Percentiles rank a stretch among this genome's conserved stretches.
phyloP scores from a whole-genome alignment of 2,888 invertebrate species.

The Ctenicera cuprea region DNA sequence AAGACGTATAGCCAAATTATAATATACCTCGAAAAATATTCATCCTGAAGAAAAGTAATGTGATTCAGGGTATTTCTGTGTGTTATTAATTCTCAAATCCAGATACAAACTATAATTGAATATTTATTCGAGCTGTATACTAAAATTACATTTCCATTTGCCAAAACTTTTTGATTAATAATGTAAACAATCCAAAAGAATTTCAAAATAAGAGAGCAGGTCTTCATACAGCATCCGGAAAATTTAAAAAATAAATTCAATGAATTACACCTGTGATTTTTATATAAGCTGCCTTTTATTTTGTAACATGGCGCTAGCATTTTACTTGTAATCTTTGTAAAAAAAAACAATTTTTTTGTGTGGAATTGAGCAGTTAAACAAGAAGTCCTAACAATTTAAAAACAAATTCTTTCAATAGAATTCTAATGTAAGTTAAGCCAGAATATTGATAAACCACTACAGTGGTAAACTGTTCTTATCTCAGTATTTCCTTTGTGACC shows the following conservation, averaged over 20 bases:
- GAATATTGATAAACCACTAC: slow-evolving; percentile 18
- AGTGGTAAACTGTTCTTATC: slow-evolving; percentile 40
- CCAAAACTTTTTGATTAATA: slow-evolving; percentile 10
- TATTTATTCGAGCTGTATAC: slow-evolving; percentile 26
- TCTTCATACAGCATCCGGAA: too few relatives aligned
- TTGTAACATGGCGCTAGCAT: slow-evolving; percentile 15
- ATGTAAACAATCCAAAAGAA: not conserved
- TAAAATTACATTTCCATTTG: slow-evolving; percentile 16
- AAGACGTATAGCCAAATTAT: slow-evolving; percentile 36
- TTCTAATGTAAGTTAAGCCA: slow-evolving; percentile 29
- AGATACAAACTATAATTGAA: slow-evolving; percentile 3
- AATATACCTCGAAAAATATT: slow-evolving; percentile 34
- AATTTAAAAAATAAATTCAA: slow-evolving; percentile 15
- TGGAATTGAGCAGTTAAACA: slow-evolving; percentile 12
- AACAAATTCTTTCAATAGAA: slow-evolving; percentile 19
- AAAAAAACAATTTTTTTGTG: slow-evolving; percentile 6
- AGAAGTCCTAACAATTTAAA: slow-evolving; percentile 18
- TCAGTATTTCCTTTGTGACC: slow-evolving; percentile 40
- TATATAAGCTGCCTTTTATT: slow-evolving; percentile 38
- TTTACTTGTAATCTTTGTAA: slow-evolving; percentile 6
- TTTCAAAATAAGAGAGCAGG: slow-evolving; percentile 13
- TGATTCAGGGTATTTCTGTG: slow-evolving; percentile 28
- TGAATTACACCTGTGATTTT: slow-evolving; percentile 30
- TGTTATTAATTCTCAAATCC: slow-evolving; percentile 13
- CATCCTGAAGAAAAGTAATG: slow-evolving; percentile 24